These are phyloP conservation scores for Therioaphis trifolii DNA, from an alignment of 2,888 invertebrate species.

Conservation along the genomic window DNA sequence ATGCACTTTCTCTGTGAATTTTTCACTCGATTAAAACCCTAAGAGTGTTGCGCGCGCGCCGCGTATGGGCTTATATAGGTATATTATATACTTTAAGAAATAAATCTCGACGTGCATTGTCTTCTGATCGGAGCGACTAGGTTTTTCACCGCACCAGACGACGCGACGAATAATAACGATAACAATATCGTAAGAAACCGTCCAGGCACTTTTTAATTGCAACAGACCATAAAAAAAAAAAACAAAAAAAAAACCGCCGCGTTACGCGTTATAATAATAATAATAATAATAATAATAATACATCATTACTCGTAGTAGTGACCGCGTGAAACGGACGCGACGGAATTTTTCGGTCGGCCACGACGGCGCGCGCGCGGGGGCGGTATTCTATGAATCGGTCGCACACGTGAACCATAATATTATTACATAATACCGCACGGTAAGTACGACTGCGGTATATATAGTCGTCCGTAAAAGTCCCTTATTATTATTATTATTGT, in stretches of 20 bases:
- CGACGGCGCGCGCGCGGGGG: background rate
- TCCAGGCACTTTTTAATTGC: slow-evolving; percentile 32
- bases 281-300: too few relatives aligned
- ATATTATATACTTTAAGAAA: background rate
- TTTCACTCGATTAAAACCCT: background rate
- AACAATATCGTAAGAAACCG: background rate
- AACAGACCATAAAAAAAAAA: slow-evolving; percentile 41
- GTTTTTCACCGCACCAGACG: background rate
- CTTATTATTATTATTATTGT: too few relatives aligned
- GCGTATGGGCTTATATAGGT: too few relatives aligned
- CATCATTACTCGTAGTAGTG: too few relatives aligned
- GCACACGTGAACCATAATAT: background rate
- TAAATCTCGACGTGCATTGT: background rate
- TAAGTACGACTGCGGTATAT: too few relatives aligned
- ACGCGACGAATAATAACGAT: background rate
- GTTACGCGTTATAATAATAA: background rate
- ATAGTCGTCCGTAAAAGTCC: too few relatives aligned
- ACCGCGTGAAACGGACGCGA: background rate
- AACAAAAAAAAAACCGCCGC: slow-evolving; percentile 42
- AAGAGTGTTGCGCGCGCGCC: background rate
- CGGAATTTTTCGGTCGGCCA: background rate
- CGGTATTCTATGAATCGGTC: background rate
- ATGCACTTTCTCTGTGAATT: slow-evolving; percentile 29
- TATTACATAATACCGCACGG: too few relatives aligned
- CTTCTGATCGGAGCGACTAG: background rate